These are phyloP conservation scores for Trichogramma evanescens DNA, from an alignment of 2,888 invertebrate genomes.

Conservation along the genomic window DNA sequence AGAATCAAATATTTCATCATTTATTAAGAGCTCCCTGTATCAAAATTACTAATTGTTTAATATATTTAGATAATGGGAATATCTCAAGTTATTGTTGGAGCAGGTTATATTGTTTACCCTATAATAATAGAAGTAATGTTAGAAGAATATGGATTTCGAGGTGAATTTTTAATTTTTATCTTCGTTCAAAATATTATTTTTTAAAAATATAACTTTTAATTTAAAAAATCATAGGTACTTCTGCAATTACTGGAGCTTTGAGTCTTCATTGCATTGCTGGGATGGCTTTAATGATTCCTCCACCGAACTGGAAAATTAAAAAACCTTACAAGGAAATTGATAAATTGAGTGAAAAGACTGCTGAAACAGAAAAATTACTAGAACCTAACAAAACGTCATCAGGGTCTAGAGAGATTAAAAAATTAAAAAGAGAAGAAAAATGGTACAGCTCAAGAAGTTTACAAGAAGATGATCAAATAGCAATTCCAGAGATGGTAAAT, in stretches of 20 bases:
- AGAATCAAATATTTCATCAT: neutral
- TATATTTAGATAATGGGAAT: conserved; percentile 59
- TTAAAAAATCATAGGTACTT: conserved; percentile 44
- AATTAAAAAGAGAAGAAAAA: conserved; percentile 26
- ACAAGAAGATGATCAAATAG: conserved; percentile 25
- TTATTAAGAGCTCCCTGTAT: neutral
- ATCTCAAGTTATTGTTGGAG: conserved; percentile 64
- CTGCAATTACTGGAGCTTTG: conserved; percentile 60
- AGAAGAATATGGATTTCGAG: conserved; percentile 62
- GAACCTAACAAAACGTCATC: conserved; percentile 1
- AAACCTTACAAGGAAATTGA: conserved; percentile 22
- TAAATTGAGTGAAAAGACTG: conserved; percentile 24
- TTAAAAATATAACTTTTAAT: neutral
- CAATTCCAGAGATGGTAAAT: conserved; percentile 9
- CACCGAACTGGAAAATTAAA: conserved; percentile 61
- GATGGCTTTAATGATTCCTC: conserved; percentile 68
- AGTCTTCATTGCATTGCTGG: conserved; percentile 63
- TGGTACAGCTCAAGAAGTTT: conserved; percentile 41
- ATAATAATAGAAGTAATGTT: conserved; percentile 57
- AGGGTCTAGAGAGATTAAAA: conserved; percentile 1
- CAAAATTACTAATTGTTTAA: neutral
- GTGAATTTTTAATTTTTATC: conserved; percentile 34
- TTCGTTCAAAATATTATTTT: neutral
- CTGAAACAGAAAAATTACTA: conserved; percentile 27
- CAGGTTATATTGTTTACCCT: conserved; percentile 64